Percentiles rank a stretch among this genome's conserved stretches.
Conservation (phyloP, 2,113 vertebrate species). For the Ibidorhyncha struthersii region DNA sequence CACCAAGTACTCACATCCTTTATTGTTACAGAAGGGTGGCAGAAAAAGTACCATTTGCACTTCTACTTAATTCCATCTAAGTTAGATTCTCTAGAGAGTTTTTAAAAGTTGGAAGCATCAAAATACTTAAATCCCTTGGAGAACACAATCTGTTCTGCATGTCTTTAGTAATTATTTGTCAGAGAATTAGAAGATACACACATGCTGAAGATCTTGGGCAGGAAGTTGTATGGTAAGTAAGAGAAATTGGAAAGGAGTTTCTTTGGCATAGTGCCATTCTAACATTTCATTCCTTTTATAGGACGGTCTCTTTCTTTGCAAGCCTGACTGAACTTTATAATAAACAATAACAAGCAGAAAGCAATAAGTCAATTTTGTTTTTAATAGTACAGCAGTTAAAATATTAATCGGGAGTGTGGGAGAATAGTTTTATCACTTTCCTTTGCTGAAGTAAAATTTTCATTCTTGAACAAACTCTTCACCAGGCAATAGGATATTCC, state of each 20-base stretch:
- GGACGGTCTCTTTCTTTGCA: neutral
- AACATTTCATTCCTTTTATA: neutral
- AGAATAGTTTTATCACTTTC: neutral
- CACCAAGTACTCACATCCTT: neutral
- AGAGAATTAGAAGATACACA: neutral
- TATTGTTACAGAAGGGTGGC: neutral
- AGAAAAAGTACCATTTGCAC: neutral
- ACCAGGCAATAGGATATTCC: neutral
- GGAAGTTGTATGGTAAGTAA: neutral
- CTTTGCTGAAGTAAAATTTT: neutral
- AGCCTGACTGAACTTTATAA: neutral
- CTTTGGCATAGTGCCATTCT: neutral
- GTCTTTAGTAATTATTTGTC: neutral
- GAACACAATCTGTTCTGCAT: neutral
- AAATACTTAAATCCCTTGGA: neutral
- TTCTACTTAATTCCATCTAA: neutral
- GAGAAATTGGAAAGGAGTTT: neutral
- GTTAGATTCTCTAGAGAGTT: neutral
- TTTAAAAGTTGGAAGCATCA: neutral
- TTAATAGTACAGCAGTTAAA: neutral
- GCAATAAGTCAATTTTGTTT: neutral
- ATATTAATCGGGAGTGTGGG: neutral
- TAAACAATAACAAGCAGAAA: neutral
- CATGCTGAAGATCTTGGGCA: neutral
- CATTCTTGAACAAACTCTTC: neutral